phyloP scores from a whole-genome alignment of 2,113 vertebrate genomes.

The Choloepus hoffmanni region DNA sequence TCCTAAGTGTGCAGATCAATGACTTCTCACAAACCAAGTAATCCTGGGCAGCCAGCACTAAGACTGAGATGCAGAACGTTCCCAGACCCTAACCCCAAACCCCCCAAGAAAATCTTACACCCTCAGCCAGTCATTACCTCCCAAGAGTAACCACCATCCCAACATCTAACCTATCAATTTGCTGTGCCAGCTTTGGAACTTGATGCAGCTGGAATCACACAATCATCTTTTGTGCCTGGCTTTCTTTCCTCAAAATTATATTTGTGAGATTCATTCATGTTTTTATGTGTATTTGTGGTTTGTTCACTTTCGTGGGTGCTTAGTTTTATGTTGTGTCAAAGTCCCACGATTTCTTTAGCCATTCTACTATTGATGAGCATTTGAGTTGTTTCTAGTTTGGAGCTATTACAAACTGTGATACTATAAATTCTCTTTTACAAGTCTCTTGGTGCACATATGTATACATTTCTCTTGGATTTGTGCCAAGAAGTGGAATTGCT shows the following conservation, averaged over 20 bases:
- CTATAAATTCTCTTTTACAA: constrained; percentile 27
- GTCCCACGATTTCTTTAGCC: background rate
- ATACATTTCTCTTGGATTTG: constrained; percentile 37
- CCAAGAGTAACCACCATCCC: background rate
- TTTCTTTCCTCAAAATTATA: background rate
- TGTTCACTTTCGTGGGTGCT: background rate
- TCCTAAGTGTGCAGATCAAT: background rate
- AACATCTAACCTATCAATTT: background rate
- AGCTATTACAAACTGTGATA: background rate
- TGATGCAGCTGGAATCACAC: background rate
- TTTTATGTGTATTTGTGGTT: background rate
- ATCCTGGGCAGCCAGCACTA: background rate
- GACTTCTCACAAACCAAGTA: background rate
- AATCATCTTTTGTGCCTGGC: background rate
- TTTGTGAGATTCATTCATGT: background rate
- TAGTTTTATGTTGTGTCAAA: background rate
- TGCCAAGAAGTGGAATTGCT: constrained; percentile 29
- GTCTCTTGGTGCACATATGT: background rate
- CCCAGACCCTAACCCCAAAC: background rate
- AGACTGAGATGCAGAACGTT: background rate
- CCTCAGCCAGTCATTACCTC: background rate
- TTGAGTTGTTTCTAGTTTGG: background rate
- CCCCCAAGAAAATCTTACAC: background rate
- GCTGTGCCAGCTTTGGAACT: background rate
- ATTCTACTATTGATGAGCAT: background rate